Base-by-base conservation (phyloP, 2,113 vertebrate species). In the Osmerus mordax region DNA sequence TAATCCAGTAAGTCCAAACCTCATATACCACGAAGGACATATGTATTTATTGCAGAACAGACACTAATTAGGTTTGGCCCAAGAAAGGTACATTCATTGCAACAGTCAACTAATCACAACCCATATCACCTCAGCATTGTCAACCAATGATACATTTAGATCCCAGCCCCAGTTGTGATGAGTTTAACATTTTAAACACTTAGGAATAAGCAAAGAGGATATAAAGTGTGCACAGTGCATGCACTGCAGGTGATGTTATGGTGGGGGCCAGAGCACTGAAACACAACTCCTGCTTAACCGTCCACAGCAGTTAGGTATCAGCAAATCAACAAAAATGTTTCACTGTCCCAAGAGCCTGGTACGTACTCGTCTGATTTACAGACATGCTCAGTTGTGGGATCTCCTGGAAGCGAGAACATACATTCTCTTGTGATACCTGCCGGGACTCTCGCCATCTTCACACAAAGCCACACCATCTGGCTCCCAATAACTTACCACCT, bases 401-500 rank as follows among this genome's bases (percentile, higher is more conserved):
- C 23, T 16, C 15, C 28, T 55, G 53, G 60, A 61, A 51, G 13
- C 14, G 3, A 47, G 36, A 32, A 55, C 59, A 41, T 61, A 16
- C 41, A 61, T 70, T 51, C 36, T n/a, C 28, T 29, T 69, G 25
- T 47, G 68, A 70, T 28, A 29, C 56, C 69, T 66, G 36, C 77
- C 59, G 54, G 53, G 56, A 70, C 36, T 59, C 32, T 25, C 54
- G 47, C 69, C 36, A 52, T 41, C 18, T 56, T 68, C 29, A 54
- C 32, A 21, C 14, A 3, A 18, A 52, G 52, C 52, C 52, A 70
- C 3, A 73, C 51, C 58, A 60, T 72, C 3, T 67, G 28, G 59
- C 36, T 67, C 47, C 21, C 63, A 15, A 21, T 76, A 32, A 74
- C 81, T 68, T 69, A 73, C 15, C 29, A 70, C 68, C 47, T 6